Conservation (phyloP, 2,797 vertebrate genomes). For the Falco naumanni region DNA sequence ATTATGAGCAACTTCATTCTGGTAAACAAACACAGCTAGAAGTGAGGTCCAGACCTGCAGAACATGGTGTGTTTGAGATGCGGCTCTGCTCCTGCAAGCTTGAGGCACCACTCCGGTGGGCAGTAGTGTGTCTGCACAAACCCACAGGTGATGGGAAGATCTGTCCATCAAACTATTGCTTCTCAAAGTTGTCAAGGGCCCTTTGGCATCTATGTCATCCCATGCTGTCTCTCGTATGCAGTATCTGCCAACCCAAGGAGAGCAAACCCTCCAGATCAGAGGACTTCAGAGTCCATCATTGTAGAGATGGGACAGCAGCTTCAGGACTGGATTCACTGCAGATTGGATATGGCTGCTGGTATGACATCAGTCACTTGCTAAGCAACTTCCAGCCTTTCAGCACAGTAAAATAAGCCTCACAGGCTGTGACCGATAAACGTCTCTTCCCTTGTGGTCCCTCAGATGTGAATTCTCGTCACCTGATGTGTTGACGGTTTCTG, state of each 20-base stretch:
- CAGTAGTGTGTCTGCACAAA: neutral
- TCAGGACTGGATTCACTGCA: neutral
- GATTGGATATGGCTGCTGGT: neutral
- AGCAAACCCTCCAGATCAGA: neutral
- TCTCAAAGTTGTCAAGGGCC: neutral
- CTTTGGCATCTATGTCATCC: neutral
- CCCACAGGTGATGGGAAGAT: neutral
- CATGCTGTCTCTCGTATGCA: accelerated
- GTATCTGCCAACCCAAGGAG: neutral
- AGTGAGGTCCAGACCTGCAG: neutral
- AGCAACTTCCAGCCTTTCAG: neutral
- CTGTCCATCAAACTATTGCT: neutral
- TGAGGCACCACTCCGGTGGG: neutral
- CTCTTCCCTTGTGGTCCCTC: neutral
- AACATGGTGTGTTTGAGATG: accelerated
- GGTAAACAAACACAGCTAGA: neutral
- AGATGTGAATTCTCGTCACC: conserved; percentile 26
- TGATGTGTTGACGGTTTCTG: conserved; percentile 41
- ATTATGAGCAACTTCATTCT: neutral
- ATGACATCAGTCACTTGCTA: neutral
- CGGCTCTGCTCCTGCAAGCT: neutral
- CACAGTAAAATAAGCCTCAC: neutral
- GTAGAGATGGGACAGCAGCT: neutral
- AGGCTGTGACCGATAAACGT: neutral
- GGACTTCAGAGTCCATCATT: neutral